Evolutionary conservation across 1,140 invertebrate genomes (phyloP).

Genomic region (Helicorthomorpha holstii): DNA sequence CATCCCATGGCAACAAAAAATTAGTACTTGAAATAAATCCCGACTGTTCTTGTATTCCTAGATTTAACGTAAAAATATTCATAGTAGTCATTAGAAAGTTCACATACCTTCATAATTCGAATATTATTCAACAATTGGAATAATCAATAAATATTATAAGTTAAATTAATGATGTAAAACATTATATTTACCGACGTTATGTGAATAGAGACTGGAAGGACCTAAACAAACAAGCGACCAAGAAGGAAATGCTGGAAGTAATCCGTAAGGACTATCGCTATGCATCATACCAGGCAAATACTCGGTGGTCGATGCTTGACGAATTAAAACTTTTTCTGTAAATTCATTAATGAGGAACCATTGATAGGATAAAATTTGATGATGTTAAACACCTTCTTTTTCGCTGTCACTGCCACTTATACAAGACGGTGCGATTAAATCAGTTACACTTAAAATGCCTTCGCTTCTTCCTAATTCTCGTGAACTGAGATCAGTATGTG

Average conservation of each 20-base stretch:
- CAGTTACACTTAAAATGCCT: too few species aligned
- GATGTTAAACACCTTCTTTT: background rate
- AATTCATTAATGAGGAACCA: background rate
- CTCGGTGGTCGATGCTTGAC: slow-evolving; percentile 66
- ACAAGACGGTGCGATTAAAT: too few species aligned
- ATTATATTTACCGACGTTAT: slow-evolving; percentile 47
- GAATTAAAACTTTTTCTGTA: slow-evolving; percentile 40
- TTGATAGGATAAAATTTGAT: background rate
- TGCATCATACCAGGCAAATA: slow-evolving; percentile 83
- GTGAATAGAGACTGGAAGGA: slow-evolving; percentile 74
- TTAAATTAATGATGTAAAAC: background rate
- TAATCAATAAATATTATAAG: slow-evolving; percentile 5
- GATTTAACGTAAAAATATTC: too few species aligned
- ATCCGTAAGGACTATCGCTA: slow-evolving; percentile 47
- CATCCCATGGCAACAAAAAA: slow-evolving; percentile 89
- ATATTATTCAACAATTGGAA: background rate
- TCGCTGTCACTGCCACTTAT: too few species aligned
- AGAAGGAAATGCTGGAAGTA: slow-evolving; percentile 77
- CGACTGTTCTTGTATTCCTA: slow-evolving; percentile 37
- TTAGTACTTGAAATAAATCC: slow-evolving; percentile 78
- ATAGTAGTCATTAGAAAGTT: background rate
- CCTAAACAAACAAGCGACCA: slow-evolving; percentile 86
- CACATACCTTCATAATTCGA: background rate
- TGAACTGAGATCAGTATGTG: background rate
- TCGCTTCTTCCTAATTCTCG: slow-evolving; percentile 7